Evolutionary conservation across 2,888 invertebrate species (phyloP), one percentile per base, ranked within the genome.

Genomic region (Tipula unca): DNA sequence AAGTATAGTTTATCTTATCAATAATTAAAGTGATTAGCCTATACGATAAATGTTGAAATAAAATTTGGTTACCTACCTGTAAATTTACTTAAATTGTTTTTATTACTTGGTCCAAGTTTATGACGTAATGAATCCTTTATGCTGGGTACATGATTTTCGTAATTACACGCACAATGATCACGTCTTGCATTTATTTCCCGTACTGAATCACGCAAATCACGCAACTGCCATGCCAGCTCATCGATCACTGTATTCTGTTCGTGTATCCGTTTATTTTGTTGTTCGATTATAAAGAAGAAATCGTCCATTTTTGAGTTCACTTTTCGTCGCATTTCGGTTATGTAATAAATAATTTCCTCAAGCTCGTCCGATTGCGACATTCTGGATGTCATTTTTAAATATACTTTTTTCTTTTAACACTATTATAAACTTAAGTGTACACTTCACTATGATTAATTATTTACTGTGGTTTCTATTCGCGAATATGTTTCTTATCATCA

Each of bases 211-310:
- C 86, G 54, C 36, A 86, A 48, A 85, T 86, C 86, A 20, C 86
- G 85, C 84, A 86, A 85, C 85, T 86, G 86, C 86, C 86, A 86
- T 35, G 86, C 84, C 39, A 86, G 54, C 48, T 86, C 86, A 69
- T 86, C 86, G 36, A 86, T 86, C 13, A 84, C 48, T 13, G 82
- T 54, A 69, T 85, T 82, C 82, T 85, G 86, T n/a, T 84, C 83
- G 4, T 86, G 86, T 17, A 86, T 85, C 14, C 85, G 42, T 84
- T 84, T 42, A 82, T 69, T 69, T 29, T 86, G 86, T 25, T 86
- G 86, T 69, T 86, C 39, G 6, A 86, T 85, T 10, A 86, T 69
- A 84, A 69, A 85, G 6, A 85, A 36, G 29, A 84, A 83, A 20
- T 85, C 86, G 32, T 85, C 84, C 10, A 86, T 85, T 84, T 86